Percentiles rank a stretch among this genome's conserved stretches.
Evolutionary conservation across 2,113 vertebrate genomes (phyloP).

Genomic region (Plestiodon gilberti): DNA sequence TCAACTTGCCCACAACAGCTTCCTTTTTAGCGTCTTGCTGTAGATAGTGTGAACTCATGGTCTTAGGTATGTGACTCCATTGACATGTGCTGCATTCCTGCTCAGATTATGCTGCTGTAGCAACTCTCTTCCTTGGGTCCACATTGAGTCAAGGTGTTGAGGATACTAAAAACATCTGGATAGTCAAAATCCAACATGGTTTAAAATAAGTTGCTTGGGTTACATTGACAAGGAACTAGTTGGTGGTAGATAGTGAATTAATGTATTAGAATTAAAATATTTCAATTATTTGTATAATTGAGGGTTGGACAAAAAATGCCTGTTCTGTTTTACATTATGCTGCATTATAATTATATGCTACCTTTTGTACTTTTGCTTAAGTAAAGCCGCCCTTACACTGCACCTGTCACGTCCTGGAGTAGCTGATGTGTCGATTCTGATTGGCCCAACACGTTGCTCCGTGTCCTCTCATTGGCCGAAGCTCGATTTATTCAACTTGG

Average conservation of each 20-base stretch:
- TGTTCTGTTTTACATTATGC: not conserved
- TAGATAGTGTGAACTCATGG: slow-evolving; percentile 16
- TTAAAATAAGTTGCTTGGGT: not conserved
- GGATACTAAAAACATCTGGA: not conserved
- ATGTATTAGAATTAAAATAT: not conserved
- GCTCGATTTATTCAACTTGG: too few species aligned
- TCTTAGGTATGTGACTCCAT: not conserved
- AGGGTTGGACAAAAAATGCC: not conserved
- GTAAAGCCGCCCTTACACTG: too few species aligned
- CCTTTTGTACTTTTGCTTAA: not conserved
- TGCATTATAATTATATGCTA: not conserved
- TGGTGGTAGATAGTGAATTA: not conserved
- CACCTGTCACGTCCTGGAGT: too few species aligned
- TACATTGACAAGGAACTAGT: not conserved
- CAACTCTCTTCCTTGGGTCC: slow-evolving; percentile 7
- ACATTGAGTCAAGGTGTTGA: slow-evolving; percentile 4
- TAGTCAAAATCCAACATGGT: not conserved
- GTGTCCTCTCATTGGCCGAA: too few species aligned
- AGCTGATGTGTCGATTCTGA: too few species aligned
- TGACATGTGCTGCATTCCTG: not conserved
- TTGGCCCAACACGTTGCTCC: too few species aligned
- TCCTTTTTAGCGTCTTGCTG: slow-evolving; percentile 46
- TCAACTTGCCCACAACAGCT: slow-evolving; percentile 51
- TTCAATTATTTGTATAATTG: not conserved
- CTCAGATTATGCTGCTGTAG: not conserved